Base-by-base conservation (phyloP, 2,888 invertebrate genomes). In the Labia minor region DNA sequence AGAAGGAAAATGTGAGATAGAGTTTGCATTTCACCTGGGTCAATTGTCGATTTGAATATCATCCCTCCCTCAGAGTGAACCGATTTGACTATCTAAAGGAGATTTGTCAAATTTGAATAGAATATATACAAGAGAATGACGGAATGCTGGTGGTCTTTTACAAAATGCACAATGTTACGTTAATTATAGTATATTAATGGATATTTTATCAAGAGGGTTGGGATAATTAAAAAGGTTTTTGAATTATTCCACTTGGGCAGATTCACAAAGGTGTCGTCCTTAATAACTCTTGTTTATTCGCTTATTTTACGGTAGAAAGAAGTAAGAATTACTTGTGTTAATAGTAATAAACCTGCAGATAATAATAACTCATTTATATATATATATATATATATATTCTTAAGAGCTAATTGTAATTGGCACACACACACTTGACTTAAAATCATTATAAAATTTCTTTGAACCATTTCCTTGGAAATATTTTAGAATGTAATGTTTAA, bases 261-360 rank as follows among this genome's bases (percentile, higher is more conserved):
- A 49, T 14, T 4, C 16, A 16, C 49, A 49, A 49, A 49, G 49
- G 49, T 49, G 49, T 49, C 49, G 49, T 49, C 49, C 14, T 49
- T 49, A 49, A 49, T 49, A 49, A 49, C 49, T 49, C 49, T 49
- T 49, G 49, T 49, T 49, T 49, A 49, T 49, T 49, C n/a, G 49
- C 49, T 49, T 49, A 14, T 49, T 49, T 49, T 49, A 49, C 49
- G 49, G 49, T 49, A 3, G n/a, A 49, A 49, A 49, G 49, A 49
- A 16, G 16, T 3, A 49, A 49, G 49, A 49, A 14, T 14, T 49
- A 14, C 49, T 3, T 2, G 16, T 3, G 6, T 4, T 2, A 14
- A 16, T 8, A 14, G 8, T 16, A 49, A 49, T 49, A 49, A 49
- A 49, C 49, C 49, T 8, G 14, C n/a, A 2, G 14, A 49, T 49